Percentiles rank a stretch among this genome's conserved stretches.
Conservation (phyloP, 2,797 vertebrate species). For the Botia almorhae region DNA sequence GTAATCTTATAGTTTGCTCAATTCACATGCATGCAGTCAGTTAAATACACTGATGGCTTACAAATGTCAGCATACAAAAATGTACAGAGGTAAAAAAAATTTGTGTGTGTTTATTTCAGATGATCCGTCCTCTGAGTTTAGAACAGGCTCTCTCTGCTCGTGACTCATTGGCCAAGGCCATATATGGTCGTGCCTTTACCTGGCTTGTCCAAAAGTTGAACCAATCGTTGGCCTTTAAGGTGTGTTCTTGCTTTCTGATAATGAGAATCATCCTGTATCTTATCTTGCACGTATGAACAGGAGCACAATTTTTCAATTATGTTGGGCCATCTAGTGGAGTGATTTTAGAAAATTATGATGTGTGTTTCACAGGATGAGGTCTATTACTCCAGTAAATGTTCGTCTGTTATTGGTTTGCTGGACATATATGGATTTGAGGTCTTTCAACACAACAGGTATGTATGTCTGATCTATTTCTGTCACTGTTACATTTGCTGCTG, state of each 20-base stretch:
- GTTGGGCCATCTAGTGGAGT: slow-evolving; percentile 27
- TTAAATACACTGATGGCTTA: neutral
- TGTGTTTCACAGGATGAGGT: slow-evolving; percentile 81
- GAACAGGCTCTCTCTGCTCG: slow-evolving; percentile 92
- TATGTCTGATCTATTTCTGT: slow-evolving; percentile 57
- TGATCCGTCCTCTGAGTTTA: slow-evolving; percentile 90
- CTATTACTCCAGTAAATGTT: slow-evolving; percentile 82
- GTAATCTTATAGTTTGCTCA: neutral
- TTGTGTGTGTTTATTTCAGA: slow-evolving; percentile 72
- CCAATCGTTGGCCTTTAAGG: slow-evolving; percentile 58
- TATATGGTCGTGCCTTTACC: slow-evolving; percentile 93
- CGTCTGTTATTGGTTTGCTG: slow-evolving; percentile 90
- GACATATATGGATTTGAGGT: slow-evolving; percentile 99
- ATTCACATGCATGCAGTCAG: neutral
- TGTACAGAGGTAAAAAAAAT: neutral
- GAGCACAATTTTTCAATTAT: neutral
- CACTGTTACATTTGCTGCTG: neutral
- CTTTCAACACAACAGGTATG: slow-evolving; percentile 96
- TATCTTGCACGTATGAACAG: neutral
- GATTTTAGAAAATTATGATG: neutral
- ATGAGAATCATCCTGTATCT: too few relatives aligned
- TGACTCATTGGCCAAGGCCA: slow-evolving; percentile 90
- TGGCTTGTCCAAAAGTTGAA: slow-evolving; percentile 97
- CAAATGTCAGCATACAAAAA: neutral
- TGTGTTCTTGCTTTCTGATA: neutral